These are phyloP conservation scores for Microtus oregoni DNA, from an alignment of 2,113 vertebrate genomes.

Conservation along the genomic window DNA sequence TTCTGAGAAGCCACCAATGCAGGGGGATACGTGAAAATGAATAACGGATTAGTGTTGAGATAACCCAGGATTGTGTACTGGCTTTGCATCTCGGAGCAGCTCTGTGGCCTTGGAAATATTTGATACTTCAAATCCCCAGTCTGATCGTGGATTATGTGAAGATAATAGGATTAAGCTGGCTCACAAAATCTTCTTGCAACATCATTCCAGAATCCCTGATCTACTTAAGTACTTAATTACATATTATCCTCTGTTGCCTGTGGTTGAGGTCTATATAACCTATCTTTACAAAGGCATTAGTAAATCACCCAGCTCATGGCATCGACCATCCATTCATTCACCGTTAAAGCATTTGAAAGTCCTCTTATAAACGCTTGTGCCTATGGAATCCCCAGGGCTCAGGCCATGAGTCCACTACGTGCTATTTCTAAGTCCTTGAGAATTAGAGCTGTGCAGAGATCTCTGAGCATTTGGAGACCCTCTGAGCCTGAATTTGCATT, in stretches of 20 bases:
- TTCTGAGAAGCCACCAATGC: not conserved
- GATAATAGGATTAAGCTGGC: not conserved
- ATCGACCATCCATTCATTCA: fast-evolving
- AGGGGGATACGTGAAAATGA: not conserved
- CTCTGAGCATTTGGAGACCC: not conserved
- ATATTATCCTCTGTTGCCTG: not conserved
- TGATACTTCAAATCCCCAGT: not conserved
- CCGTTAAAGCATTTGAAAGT: not conserved
- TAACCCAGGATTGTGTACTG: not conserved
- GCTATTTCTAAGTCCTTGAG: not conserved
- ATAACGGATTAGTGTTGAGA: no score
- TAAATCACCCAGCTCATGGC: not conserved
- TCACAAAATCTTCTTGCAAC: not conserved
- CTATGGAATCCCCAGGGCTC: no score
- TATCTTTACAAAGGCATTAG: not conserved
- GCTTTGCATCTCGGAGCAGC: not conserved
- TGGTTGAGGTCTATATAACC: not conserved
- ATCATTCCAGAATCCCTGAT: not conserved
- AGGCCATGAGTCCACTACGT: not conserved
- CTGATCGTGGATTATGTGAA: not conserved
- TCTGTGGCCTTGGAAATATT: not conserved
- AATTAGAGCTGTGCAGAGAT: not conserved
- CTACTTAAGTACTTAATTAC: not conserved
- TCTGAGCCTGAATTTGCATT: no score
- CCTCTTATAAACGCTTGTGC: not conserved